Base-by-base conservation (phyloP, 2,888 invertebrate genomes). In the Trichogramma dendrolimi region DNA sequence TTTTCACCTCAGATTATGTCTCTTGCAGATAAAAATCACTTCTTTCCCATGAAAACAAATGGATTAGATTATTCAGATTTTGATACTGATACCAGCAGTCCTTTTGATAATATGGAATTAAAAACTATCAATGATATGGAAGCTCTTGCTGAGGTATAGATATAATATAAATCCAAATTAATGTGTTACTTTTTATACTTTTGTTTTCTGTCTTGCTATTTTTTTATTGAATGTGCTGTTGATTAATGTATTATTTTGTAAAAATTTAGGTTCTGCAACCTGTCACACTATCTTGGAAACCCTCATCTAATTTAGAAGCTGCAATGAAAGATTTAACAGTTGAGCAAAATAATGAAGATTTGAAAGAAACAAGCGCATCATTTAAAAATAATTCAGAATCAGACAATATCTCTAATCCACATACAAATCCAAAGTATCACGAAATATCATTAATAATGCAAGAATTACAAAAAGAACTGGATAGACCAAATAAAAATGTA, bases 111-210 rank as follows among this genome's bases (percentile, higher is more conserved):
- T 81, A 88, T 94, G 80, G 94, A 93, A 80, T 79, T 96, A 58
- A 93, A 94, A 80, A 92, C 93, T 49, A 90, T 96, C 63, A 94
- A 96, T 81, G 94, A 95, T 75, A 87, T 94, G 85, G 94, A 93
- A 79, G 87, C 92, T 75, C 81, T 96, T 67, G 94, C 94, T 10
- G 89, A 92, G 79, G 92, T 94, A 63, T 44, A 38, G 5, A 42
- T 40, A 52, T n/a, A 10, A 42, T 59, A 7, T 40, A 52, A 47
- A 1, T 55, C 27, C 27, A 27, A 27, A 27, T 27, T 27, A 27
- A 27, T 27, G 27, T 27, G 27, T 27, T 27, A 27, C 27, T 27
- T 27, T 27, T 27, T 27, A 27, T 27, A 27, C 27, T 27, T 27
- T 27, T 27, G 27, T 27, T 27, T 27, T 27, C 27, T 27, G 3